phyloP scores from a whole-genome alignment of 2,888 invertebrate genomes.

The Andrena fulva region DNA sequence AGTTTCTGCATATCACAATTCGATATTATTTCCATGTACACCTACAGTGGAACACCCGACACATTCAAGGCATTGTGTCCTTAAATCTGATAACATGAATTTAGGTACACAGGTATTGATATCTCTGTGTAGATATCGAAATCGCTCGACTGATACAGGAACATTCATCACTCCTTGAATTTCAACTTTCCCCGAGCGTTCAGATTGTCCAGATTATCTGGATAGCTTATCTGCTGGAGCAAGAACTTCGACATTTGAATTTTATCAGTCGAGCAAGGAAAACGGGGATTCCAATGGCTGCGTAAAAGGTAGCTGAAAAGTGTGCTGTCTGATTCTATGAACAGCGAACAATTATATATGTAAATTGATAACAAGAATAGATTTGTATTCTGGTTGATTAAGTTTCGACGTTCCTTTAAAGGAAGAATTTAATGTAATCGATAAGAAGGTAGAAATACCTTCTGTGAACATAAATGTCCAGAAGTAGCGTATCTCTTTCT shows the following conservation, averaged over 20 bases:
- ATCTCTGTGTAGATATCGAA: constrained; percentile 1
- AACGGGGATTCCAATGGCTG: neutral
- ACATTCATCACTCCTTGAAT: constrained; percentile 15
- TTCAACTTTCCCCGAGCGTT: constrained; percentile 22
- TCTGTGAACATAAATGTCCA: neutral
- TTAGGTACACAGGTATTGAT: neutral
- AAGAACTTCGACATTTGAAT: constrained; percentile 17
- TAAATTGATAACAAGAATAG: no score
- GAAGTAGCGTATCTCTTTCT: neutral
- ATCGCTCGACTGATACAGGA: constrained; percentile 3
- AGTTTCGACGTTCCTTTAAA: no score
- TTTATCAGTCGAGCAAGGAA: constrained; percentile 8
- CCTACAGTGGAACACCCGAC: neutral
- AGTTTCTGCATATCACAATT: neutral
- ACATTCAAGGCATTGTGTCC: neutral
- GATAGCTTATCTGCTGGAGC: constrained; percentile 10
- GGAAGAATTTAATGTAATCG: no score
- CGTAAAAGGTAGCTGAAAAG: no score
- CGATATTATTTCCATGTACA: neutral
- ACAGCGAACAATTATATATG: no score
- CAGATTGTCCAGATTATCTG: constrained; percentile 1
- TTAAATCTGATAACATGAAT: constrained; percentile 2
- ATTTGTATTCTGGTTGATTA: no score
- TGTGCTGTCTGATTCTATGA: no score
- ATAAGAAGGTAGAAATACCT: no score